Percentiles rank a stretch among this genome's conserved stretches.
These are phyloP conservation scores for Hydrotaea cyrtoneurina DNA, from an alignment of 2,888 invertebrate species.

Conservation along the genomic window DNA sequence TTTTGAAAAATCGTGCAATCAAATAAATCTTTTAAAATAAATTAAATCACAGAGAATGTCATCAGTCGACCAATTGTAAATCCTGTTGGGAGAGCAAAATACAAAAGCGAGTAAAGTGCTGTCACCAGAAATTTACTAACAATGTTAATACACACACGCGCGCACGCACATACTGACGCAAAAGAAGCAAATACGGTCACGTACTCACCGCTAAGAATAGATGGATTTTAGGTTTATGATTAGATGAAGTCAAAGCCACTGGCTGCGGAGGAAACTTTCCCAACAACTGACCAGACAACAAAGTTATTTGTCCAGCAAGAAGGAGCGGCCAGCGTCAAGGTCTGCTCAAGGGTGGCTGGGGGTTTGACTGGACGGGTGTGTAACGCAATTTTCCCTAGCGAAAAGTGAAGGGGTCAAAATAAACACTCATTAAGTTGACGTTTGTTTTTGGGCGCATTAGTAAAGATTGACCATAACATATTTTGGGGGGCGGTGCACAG, in stretches of 20 bases:
- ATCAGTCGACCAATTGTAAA: conserved; percentile 58
- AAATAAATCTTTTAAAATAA: conserved; percentile 58
- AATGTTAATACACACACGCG: neutral
- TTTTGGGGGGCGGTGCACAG: neutral
- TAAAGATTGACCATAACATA: neutral
- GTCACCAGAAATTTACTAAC: neutral
- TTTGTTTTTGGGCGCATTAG: neutral
- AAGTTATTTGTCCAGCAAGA: conserved; percentile 32
- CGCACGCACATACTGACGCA: conserved; percentile 24
- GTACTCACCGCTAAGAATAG: conserved; percentile 28
- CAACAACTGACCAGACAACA: conserved; percentile 46
- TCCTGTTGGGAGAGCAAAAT: conserved; percentile 30
- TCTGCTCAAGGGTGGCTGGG: neutral
- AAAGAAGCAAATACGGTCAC: neutral
- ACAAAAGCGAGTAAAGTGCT: neutral
- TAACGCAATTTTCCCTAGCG: neutral
- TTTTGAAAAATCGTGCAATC: conserved; percentile 36
- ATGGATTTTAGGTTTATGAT: conserved; percentile 27
- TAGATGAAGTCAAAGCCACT: conserved; percentile 20
- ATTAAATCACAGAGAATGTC: conserved; percentile 65
- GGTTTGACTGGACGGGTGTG: neutral
- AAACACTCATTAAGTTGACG: neutral
- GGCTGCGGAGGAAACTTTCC: neutral
- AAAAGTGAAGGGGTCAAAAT: neutral
- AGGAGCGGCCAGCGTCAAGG: neutral